Evolutionary conservation across 2,888 invertebrate genomes (phyloP).

Genomic region (Leucoma salicis): DNA sequence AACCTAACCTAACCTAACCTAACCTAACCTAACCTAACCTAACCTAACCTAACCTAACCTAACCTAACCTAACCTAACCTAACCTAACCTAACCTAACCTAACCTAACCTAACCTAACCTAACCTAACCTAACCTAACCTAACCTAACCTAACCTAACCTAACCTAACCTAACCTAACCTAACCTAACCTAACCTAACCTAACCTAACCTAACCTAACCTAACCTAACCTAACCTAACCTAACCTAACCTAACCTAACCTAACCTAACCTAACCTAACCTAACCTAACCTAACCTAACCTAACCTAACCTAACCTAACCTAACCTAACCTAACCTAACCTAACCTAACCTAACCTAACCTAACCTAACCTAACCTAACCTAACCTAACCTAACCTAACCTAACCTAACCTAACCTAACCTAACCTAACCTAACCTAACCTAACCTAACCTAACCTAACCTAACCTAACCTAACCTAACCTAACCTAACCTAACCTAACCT

Average conservation of each 20-base stretch:
- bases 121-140: constrained; percentile 21
- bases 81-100: constrained; percentile 15
- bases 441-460: too few relatives aligned
- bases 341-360: constrained; percentile 19
- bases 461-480: too few relatives aligned
- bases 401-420: too few relatives aligned
- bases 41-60: constrained; percentile 8
- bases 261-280: constrained; percentile 7
- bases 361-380: too few relatives aligned
- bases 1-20: constrained; percentile 17
- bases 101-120: constrained; percentile 17
- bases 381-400: too few relatives aligned
- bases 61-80: constrained; percentile 16
- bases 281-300: constrained; percentile 10
- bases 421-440: too few relatives aligned
- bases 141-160: constrained; percentile 16
- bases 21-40: constrained; percentile 21
- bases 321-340: constrained; percentile 22
- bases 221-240: constrained; percentile 14
- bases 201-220: constrained; percentile 24
- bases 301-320: constrained; percentile 15
- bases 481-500: too few relatives aligned
- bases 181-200: constrained; percentile 23
- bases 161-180: constrained; percentile 17
- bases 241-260: constrained; percentile 14